These are phyloP conservation scores for Melanaphis sacchari DNA, from an alignment of 1,140 invertebrate species.

Conservation along the genomic window DNA sequence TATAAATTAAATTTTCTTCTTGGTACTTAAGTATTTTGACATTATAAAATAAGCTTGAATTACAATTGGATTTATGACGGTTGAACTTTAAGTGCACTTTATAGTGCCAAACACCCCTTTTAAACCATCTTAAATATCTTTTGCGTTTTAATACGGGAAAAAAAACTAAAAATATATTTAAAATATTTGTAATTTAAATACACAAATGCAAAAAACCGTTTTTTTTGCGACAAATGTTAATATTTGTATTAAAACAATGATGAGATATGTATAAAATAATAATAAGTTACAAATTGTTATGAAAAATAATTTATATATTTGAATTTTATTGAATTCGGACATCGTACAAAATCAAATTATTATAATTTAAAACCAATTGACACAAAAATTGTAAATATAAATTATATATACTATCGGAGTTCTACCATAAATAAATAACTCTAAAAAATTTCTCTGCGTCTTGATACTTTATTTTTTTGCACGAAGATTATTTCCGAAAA, in stretches of 20 bases:
- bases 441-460: background rate
- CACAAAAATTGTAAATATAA: background rate
- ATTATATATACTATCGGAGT: background rate
- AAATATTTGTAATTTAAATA: background rate
- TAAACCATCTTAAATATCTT: background rate
- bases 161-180: background rate
- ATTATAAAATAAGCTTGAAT: constrained; percentile 26
- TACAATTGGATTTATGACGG: background rate
- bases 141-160: background rate
- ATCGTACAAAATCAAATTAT: background rate
- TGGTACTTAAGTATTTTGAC: background rate
- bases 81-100: constrained; percentile 35
- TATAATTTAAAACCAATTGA: background rate
- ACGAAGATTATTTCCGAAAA: background rate
- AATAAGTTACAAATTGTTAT: no score
- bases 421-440: background rate
- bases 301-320: background rate
- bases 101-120: background rate
- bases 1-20: background rate
- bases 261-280: background rate
- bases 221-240: background rate
- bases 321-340: background rate
- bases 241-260: background rate
- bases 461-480: background rate
- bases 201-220: background rate